Base-by-base conservation (phyloP, 64 coral and sea anemone genomes). In the Stylophora pistillata region DNA sequence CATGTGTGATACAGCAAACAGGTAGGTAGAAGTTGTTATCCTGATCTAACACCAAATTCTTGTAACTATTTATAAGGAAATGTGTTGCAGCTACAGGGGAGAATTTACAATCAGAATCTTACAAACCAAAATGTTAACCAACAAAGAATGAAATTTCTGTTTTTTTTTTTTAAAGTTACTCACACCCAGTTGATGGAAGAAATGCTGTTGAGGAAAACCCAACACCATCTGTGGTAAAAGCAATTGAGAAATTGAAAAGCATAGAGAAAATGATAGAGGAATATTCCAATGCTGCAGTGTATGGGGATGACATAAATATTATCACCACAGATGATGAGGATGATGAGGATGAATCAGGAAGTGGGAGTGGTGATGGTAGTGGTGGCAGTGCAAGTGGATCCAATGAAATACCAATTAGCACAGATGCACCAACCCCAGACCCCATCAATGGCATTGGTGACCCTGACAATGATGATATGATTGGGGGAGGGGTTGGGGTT, bases 301-400 rank as follows among this genome's bases (percentile, higher is more conserved):
- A 84, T 54, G 80, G 80, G 5, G 80, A 84, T 66, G 80, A 69
- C 53, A 4, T 84, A 21, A 68, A 23, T 68, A 23, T 64, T 3
- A 18, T 64, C 23, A 23, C 17, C 21, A 26, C 11, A 16, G 10
- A 15, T 15, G 11, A 12, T 25, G 32, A 33, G 15, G 61, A 23
- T 53, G 62, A 70, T 69, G 60, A 47, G 7, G 41, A n/a, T 5
- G 61, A 23, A 27, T 30, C 32, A 26, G 58, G 34, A 20, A 65
- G 58, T 53, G 59, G 30, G 30, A 82, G 79, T 66, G 80, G 32
- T 13, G 69, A 62, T 69, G 80, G 80, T 1, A 69, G 80, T 84
- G 58, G 58, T 7, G 37, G 23, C 2, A 76, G 73, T 76, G 73
- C 34, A 76, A 13, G 27, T 47, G 37, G 37, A 47, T 4, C 37